Evolutionary conservation across 2,113 vertebrate species (phyloP).

Genomic region (Malurus elegans): DNA sequence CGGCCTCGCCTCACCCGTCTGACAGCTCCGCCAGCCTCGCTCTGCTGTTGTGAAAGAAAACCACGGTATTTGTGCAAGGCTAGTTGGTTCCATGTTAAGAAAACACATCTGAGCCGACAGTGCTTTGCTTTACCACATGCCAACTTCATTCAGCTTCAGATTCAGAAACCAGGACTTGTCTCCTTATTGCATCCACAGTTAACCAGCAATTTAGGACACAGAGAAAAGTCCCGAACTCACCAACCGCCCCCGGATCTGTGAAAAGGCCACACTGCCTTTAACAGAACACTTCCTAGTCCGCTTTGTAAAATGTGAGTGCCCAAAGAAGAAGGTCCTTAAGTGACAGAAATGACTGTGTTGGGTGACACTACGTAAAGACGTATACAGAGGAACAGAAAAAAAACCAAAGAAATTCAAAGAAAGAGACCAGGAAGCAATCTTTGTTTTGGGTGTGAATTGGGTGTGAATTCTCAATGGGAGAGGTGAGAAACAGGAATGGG

Average conservation of each 20-base stretch:
- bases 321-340: background rate
- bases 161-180: background rate
- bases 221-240: background rate
- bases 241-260: rapidly evolving
- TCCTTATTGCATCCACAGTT: background rate
- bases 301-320: background rate
- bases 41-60: constrained; percentile 18
- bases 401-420: background rate
- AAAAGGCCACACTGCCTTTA: background rate
- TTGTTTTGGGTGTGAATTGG: background rate
- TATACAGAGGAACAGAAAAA: background rate
- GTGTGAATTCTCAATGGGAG: background rate
- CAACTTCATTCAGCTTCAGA: constrained; percentile 20
- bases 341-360: background rate
- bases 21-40: background rate
- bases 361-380: background rate
- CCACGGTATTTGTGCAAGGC: constrained; percentile 42
- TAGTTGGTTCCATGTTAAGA: constrained; percentile 26
- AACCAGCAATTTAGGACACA: background rate
- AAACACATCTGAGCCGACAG: background rate
- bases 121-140: constrained; percentile 9
- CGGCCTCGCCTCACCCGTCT: background rate
- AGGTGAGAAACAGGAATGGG: background rate
- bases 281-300: rapidly evolving
- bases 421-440: background rate